phyloP scores from a whole-genome alignment of 92 coral and sea anemone species.

The Porites cylindrica region DNA sequence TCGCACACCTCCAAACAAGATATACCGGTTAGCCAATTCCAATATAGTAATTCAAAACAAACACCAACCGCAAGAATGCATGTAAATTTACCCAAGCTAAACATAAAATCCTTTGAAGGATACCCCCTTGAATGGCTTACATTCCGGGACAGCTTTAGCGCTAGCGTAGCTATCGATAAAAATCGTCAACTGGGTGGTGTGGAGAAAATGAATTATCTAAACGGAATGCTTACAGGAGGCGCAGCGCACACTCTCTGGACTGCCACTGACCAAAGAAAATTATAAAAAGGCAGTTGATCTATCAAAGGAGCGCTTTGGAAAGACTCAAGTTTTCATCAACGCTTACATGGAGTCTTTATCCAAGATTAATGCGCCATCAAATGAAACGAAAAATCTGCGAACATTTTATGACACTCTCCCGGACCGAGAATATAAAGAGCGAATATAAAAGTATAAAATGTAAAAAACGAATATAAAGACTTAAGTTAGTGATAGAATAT shows the following conservation, averaged over 20 bases:
- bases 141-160: constrained; percentile 48
- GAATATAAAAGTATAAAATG: too few relatives aligned
- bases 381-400: too few relatives aligned
- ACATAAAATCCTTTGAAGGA: constrained; percentile 40
- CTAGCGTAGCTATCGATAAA: constrained; percentile 20
- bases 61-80: constrained; percentile 12
- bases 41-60: not conserved
- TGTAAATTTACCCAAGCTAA: constrained; percentile 56
- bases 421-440: too few relatives aligned
- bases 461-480: too few relatives aligned
- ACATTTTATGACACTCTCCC: too few relatives aligned
- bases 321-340: too few relatives aligned
- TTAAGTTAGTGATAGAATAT: too few relatives aligned
- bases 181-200: constrained; percentile 33
- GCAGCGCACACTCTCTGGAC: constrained; percentile 57
- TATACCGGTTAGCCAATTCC: constrained; percentile 44
- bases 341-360: too few relatives aligned
- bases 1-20: constrained; percentile 28
- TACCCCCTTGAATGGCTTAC: constrained; percentile 48
- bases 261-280: constrained; percentile 68
- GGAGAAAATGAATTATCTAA: constrained; percentile 52
- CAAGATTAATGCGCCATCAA: too few relatives aligned
- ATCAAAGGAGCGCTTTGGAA: constrained; percentile 73
- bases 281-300: constrained; percentile 66
- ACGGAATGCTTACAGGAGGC: constrained; percentile 50